Percentiles rank a stretch among this genome's conserved stretches.
These are phyloP conservation scores for Mus spretus DNA, from an alignment of 2,797 vertebrate species.

Conservation along the genomic window DNA sequence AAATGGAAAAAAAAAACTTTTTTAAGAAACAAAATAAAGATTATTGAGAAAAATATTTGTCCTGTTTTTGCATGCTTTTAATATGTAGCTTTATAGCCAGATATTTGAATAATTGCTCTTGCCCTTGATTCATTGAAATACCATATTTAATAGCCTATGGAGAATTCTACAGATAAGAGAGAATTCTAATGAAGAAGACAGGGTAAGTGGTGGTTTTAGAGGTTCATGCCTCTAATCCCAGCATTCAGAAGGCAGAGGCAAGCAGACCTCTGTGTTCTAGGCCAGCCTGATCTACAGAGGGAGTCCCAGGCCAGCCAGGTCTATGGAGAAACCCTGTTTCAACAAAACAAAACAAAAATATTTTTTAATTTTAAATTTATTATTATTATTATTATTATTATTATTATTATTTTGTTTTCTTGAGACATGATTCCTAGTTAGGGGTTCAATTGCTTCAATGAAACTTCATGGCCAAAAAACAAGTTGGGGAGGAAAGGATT, in stretches of 20 bases:
- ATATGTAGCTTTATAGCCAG: slow-evolving; percentile 39
- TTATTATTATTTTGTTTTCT: too few relatives aligned
- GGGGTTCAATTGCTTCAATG: too few relatives aligned
- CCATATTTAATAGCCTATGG: slow-evolving; percentile 5
- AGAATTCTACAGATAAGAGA: slow-evolving; percentile 50
- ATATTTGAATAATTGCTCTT: slow-evolving; percentile 1
- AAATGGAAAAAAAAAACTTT: not conserved
- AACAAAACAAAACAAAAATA: too few relatives aligned
- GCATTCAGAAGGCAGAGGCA: not conserved
- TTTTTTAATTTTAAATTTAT: too few relatives aligned
- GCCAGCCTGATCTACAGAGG: not conserved
- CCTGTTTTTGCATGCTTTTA: slow-evolving; percentile 58
- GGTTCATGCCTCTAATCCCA: not conserved
- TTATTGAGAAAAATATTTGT: not conserved
- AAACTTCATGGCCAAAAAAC: too few relatives aligned
- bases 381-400: too few relatives aligned
- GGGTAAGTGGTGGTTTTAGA: not conserved
- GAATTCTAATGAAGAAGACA: slow-evolving; percentile 47
- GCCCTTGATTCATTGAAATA: slow-evolving; percentile 48
- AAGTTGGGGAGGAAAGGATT: too few relatives aligned
- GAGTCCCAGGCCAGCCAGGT: not conserved
- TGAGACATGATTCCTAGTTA: too few relatives aligned
- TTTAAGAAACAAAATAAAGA: not conserved
- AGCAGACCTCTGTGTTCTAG: not conserved
- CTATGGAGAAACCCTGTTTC: too few relatives aligned